Base-by-base conservation (phyloP, 1,140 invertebrate species). In the Orchesella cincta region DNA sequence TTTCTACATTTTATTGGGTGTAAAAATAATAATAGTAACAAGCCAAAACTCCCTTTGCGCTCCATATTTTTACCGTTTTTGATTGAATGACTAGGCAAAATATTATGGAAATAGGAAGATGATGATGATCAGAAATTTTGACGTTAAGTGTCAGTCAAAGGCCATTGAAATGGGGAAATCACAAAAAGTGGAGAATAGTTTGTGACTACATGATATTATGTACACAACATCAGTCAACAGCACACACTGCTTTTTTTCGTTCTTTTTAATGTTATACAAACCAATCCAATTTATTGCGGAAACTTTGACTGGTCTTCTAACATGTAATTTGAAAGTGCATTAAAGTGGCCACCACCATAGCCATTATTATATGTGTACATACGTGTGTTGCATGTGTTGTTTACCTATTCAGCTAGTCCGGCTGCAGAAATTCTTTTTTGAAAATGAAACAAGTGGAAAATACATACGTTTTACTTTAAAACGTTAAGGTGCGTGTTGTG, bases 1-100 rank as follows among this genome's bases (percentile, higher is more conserved):
- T 46, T 46, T 20, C 20, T 20, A 20, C 8, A 46, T 46, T 46
- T 46, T 46, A 20, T 46, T 46, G 39, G 39, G 8, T 20, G 20
- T 20, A 46, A 8, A 46, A 46, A 12, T 8, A 46, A 46, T 12
- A 12, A 20, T 8, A 46, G 39, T 46, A 46, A 46, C 39, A 46
- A 46, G 39, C 39, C 8, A 46, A 46, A 46, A 46, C 8, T 20
- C 20, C 39, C 20, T 46, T 46, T 46, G 39, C 23, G 52, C 23
- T 57, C 52, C 52, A 57, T 57, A 57, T 57, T n/a, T 57, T 57
- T 57, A 57, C 52, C 52, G 52, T 57, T 57, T 57, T 57, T 57
- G 52, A 57, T 57, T 57, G 52, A 57, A 57, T 57, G 52, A 57
- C 52, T 57, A 14, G 52, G 52, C 52, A 57, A 57, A 57, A 57